Base-by-base conservation (phyloP, 2,797 vertebrate species). In the Microctenopoma steveboyesi region DNA sequence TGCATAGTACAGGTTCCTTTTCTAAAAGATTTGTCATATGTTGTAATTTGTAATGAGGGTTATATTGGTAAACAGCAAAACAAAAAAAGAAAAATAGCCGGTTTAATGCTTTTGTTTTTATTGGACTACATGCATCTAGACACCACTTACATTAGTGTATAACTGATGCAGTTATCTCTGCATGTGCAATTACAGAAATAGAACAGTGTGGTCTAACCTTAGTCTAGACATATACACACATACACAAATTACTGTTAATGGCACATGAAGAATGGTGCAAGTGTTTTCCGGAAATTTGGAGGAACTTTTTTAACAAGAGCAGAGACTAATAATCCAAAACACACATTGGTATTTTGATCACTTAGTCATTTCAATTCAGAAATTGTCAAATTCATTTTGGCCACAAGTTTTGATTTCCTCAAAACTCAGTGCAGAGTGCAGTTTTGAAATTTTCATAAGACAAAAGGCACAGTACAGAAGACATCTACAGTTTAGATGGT, bases 61-160 rank as follows among this genome's bases (percentile, higher is more conserved):
- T 35, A 48, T 39, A 59, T 28, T 61, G 62, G 30, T n/a, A 4
- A 78, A 57, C 5, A 57, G 14, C 59, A 58, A 81, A 50, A 81
- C 48, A 45, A 9, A 66, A 58, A 81, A 50, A 81, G 48, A 45
- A 9, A 66, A 73, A 52, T 27, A 60, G 4, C 10, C 0, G 28
- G 46, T 66, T 60, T 28, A 74, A 68, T 58, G 37, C 58, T 48
- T 68, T 75, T 62, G 25, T 55, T 78, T 91, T 92, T 90, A 92
- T 90, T 92, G 66, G 79, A 86, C 78, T 78, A 86, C 90, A 92
- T 93, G 92, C 90, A 89, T 91, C 84, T 72, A 80, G 76, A 88
- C 85, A 87, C 62, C 83, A 72, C 73, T 86, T 71, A 90, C 84
- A 88, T 72, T 57, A 82, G 83, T 89, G 87, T 77, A 84, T 72